Evolutionary conservation across 2,888 invertebrate genomes (phyloP).

Genomic region (Chironomus riparius): DNA sequence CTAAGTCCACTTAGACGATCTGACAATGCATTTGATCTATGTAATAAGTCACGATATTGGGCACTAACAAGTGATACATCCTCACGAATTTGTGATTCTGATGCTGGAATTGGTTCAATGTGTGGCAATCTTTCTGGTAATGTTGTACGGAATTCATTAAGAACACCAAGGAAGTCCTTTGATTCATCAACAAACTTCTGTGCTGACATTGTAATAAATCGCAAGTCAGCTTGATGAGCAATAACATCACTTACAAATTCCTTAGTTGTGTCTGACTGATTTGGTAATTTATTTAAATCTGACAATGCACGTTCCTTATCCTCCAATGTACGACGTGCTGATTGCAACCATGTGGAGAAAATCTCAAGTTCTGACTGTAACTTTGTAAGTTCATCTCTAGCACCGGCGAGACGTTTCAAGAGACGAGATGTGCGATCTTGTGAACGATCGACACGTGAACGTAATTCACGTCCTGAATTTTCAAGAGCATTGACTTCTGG

Average conservation of each 20-base stretch:
- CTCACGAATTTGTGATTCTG: slow-evolving; percentile 65
- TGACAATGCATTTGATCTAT: slow-evolving; percentile 72
- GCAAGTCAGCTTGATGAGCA: slow-evolving; percentile 88
- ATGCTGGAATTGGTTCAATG: slow-evolving; percentile 58
- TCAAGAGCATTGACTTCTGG: slow-evolving; percentile 84
- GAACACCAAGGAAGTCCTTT: slow-evolving; percentile 72
- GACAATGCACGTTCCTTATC: slow-evolving; percentile 77
- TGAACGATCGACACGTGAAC: slow-evolving; percentile 74
- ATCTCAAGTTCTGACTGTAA: slow-evolving; percentile 69
- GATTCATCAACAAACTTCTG: slow-evolving; percentile 95
- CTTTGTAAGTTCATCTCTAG: slow-evolving; percentile 81
- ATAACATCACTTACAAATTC: slow-evolving; percentile 90
- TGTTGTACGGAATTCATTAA: slow-evolving; percentile 81
- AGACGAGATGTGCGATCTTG: slow-evolving; percentile 70
- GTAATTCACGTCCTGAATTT: slow-evolving; percentile 74
- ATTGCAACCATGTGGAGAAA: slow-evolving; percentile 77
- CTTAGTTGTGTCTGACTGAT: slow-evolving; percentile 68
- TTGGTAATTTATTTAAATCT: slow-evolving; percentile 60
- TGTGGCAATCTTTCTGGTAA: slow-evolving; percentile 75
- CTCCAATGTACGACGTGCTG: slow-evolving; percentile 67
- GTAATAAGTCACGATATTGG: slow-evolving; percentile 71
- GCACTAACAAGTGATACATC: slow-evolving; percentile 69
- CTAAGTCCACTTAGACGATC: slow-evolving; percentile 75
- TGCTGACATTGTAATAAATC: slow-evolving; percentile 93
- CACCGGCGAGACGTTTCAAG: slow-evolving; percentile 63